A percentile compares a stretch with the other conserved stretches of the same genome.
phyloP scores from a whole-genome alignment of 2,797 vertebrate genomes.

The Ispidina lecontei region DNA sequence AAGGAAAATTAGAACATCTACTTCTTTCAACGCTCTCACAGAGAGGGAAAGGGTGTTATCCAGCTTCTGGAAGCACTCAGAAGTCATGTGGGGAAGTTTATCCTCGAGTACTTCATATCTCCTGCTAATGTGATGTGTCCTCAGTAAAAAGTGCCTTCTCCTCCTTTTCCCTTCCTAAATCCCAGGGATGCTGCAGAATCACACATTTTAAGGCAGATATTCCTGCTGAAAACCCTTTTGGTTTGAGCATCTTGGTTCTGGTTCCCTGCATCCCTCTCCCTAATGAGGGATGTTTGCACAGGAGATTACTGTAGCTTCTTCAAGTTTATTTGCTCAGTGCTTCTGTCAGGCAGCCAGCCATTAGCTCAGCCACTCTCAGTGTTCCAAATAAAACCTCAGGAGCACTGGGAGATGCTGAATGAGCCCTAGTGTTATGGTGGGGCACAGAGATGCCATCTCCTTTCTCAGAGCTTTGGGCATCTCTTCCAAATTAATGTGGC shows the following conservation, averaged over 20 bases:
- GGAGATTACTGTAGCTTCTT: not conserved
- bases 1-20: not conserved
- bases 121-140: not conserved
- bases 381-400: not conserved
- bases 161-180: not conserved
- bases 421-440: fast-evolving
- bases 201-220: not conserved
- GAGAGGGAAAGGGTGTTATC: conserved; percentile 3
- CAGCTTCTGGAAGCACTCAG: not conserved
- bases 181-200: not conserved
- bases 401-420: not conserved
- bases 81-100: not conserved
- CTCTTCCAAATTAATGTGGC: fast-evolving
- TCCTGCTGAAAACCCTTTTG: not conserved
- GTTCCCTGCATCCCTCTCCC: not conserved
- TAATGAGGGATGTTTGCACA: not conserved
- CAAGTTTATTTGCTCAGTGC: not conserved
- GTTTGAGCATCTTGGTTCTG: not conserved
- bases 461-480: not conserved
- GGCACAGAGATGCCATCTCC: not conserved
- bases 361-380: not conserved
- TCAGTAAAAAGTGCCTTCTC: not conserved
- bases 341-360: not conserved
- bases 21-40: not conserved
- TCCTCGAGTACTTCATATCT: not conserved